Percentiles rank a stretch among this genome's conserved stretches.
phyloP scores from a whole-genome alignment of 1,140 invertebrate genomes.

The Drosophila nigrodunni region DNA sequence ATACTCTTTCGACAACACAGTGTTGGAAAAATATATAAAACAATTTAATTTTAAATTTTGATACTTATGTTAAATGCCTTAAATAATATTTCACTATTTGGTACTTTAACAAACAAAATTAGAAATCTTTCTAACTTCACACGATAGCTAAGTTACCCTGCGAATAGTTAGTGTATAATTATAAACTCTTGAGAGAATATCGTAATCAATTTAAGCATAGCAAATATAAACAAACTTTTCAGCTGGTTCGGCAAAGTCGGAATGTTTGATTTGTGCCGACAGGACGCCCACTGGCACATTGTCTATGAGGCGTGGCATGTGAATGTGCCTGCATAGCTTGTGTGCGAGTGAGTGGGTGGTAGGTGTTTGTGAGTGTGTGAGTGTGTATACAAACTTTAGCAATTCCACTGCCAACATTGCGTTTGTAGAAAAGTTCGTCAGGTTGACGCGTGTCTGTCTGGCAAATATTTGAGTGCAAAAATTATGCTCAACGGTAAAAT shows the following conservation, averaged over 20 bases:
- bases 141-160: background rate
- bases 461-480: slow-evolving; percentile 57
- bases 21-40: too few species aligned
- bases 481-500: slow-evolving; percentile 27
- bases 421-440: slow-evolving; percentile 45
- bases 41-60: too few species aligned
- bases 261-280: slow-evolving; percentile 54
- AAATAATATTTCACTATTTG: too few species aligned
- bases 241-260: slow-evolving; percentile 32
- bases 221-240: slow-evolving; percentile 49
- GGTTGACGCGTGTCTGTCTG: slow-evolving; percentile 44
- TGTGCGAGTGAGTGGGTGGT: background rate
- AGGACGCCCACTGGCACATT: background rate
- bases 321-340: background rate
- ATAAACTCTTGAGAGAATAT: slow-evolving; percentile 43
- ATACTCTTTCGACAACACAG: slow-evolving; percentile 14
- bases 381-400: slow-evolving; percentile 36
- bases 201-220: slow-evolving; percentile 63
- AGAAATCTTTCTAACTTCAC: too few species aligned
- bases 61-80: too few species aligned
- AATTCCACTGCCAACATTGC: slow-evolving; percentile 47
- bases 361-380: slow-evolving; percentile 2
- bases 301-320: slow-evolving; percentile 12
- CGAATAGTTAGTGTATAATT: slow-evolving; percentile 33
- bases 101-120: too few species aligned